Evolutionary conservation across 2,888 invertebrate species (phyloP), one percentile per base, ranked within the genome.

Genomic region (Drosophila antonietae): DNA sequence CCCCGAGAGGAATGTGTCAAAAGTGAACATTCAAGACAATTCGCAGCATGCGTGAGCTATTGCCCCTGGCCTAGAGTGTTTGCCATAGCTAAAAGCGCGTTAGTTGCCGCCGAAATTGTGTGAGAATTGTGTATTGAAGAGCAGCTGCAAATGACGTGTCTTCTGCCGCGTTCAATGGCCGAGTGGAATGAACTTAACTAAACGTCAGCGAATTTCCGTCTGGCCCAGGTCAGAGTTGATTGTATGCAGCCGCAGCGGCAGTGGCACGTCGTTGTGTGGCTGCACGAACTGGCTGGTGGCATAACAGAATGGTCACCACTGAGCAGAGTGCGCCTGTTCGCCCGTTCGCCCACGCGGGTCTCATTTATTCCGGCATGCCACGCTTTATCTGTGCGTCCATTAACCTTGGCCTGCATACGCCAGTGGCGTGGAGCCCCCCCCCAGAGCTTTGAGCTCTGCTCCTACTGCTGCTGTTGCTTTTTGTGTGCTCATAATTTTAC

Each of bases 391-490:
- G 18, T 47, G 67, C 75, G 81, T 75, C 53, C 86, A 69, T 83
- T 86, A 85, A 86, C 84, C 84, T 86, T 88, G 88, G 80, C 86
- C 83, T 83, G 83, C 77, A 86, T 86, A 79, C 79, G 73, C 75
- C 51, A 18, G 33, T 23, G 14, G n/a, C 71, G 58, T 33, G 64
- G n/a, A 41, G 14, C 37, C 14, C 37, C 44, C 37, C 44, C 23
- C 44, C 23, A 41, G 31, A 28, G 37, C 46, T 47, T 7, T 39
- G 10, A n/a, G n/a, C 20, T 20, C 28, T 28, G 28, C 28, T 28
- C 5, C 28, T 28, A 0, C 28, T 6, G 28, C 28, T 28, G 28
- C 28, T 39, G 6, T 14, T 31, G 15, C 14, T 47, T 51, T 35
- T n/a, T n/a, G 63, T 64, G 55, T 61, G 61, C 51, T 57, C 47